Base-by-base conservation (phyloP, 2,888 invertebrate genomes). In the Cactoblastis cactorum region DNA sequence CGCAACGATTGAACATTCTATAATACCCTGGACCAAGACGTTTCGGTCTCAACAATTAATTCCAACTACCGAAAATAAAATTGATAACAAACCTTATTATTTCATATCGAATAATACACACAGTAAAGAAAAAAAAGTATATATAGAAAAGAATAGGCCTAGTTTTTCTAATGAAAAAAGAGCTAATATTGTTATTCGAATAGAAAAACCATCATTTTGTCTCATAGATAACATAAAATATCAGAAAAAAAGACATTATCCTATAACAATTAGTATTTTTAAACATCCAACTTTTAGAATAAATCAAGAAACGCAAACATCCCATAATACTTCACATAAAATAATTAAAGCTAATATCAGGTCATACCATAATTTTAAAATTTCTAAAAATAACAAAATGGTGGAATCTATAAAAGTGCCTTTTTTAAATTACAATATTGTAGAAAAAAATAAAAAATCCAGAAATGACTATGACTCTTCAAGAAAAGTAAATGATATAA, bases 351-450 rank as follows among this genome's bases (percentile, higher is more conserved):
- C 59, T 8, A 55, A 39, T 11, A 50, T 62, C 33, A 55, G 62
- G 8, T 68, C 68, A 8, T 53, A n/a, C 49, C 18, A 62, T 66
- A 45, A 64, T 60, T 53, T 65, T 66, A 57, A 66, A 43, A 63
- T 68, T 55, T 52, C 46, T 35, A 67, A 62, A 52, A 53, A 48
- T 46, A 19, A 4, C 28, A 4, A 28, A 28, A 6, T 9, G 9
- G 3, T 6, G 1, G 3, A 28, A 28, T n/a, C 8, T 28, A 28
- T 28, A 28, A 28, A 4, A n/a, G n/a, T n/a, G n/a, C 28, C 8
- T 28, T 8, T 9, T 4, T 1, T 3, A 22, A 22, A 22, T 22
- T 4, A 22, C 6, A 3, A 22, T 22, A 22, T 22, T 22, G 3
- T 22, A 22, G 6, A 22, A 22, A 5, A 22, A 22, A 22, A 22